A percentile compares a stretch with the other conserved stretches of the same genome.
These are phyloP conservation scores for Gorsachius magnificus DNA, from an alignment of 2,797 vertebrate genomes.

Conservation along the genomic window DNA sequence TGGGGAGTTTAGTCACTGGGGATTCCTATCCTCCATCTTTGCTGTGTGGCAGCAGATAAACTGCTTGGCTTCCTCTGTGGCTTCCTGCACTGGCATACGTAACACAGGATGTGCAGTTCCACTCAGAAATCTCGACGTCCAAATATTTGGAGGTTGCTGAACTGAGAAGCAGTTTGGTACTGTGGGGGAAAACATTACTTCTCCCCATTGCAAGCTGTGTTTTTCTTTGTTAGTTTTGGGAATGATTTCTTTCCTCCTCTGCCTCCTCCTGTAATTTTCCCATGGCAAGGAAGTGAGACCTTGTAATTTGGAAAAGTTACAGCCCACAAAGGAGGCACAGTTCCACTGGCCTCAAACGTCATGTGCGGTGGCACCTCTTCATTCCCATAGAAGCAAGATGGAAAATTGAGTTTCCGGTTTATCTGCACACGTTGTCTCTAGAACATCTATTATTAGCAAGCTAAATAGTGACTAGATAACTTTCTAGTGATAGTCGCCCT, in stretches of 20 bases:
- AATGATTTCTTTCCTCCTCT: background rate
- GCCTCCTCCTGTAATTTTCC: conserved; percentile 51
- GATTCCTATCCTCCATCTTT: background rate
- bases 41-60: conserved; percentile 33
- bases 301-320: conserved; percentile 62
- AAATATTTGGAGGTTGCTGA: conserved; percentile 15
- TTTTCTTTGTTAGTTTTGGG: conserved; percentile 67
- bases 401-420: conserved; percentile 52
- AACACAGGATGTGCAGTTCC: background rate
- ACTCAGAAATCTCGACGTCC: background rate
- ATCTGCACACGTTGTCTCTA: conserved; percentile 25
- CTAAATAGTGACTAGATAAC: background rate
- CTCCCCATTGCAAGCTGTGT: conserved; percentile 28
- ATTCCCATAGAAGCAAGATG: conserved; percentile 24
- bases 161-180: conserved; percentile 12
- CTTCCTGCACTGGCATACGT: background rate
- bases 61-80: conserved; percentile 24
- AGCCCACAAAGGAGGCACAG: conserved; percentile 47
- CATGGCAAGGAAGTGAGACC: conserved; percentile 38
- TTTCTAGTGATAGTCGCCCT: background rate
- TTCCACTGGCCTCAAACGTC: conserved; percentile 19
- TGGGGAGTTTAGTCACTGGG: background rate
- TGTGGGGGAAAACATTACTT: conserved; percentile 20
- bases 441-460: conserved; percentile 53
- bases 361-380: conserved; percentile 45